phyloP scores from a whole-genome alignment of 2,797 vertebrate genomes.

The Benthosema pterotum region DNA sequence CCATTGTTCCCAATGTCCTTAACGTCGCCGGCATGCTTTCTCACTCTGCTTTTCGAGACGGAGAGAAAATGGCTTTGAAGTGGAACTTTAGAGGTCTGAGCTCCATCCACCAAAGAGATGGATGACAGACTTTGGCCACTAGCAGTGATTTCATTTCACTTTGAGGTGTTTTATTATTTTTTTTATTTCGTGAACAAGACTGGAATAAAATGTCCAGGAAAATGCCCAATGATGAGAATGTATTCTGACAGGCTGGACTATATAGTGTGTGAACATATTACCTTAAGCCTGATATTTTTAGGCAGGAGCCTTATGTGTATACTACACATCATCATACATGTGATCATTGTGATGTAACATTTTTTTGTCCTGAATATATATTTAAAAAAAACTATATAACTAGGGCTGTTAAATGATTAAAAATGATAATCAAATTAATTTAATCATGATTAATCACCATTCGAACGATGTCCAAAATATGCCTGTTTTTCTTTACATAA shows the following conservation, averaged over 20 bases:
- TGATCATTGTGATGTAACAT: too few species aligned
- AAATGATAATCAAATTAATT: too few species aligned
- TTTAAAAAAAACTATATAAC: too few species aligned
- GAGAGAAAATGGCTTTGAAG: background rate
- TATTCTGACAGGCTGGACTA: background rate
- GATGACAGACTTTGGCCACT: conserved; percentile 7
- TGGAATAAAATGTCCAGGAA: too few species aligned
- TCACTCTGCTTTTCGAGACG: background rate
- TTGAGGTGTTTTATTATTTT: too few species aligned
- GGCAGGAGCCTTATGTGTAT: background rate
- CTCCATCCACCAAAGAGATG: background rate
- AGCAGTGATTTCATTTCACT: background rate
- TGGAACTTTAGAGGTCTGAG: conserved; percentile 1
- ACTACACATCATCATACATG: too few species aligned
- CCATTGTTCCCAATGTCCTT: conserved; percentile 1
- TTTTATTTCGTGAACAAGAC: too few species aligned
- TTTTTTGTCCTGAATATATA: too few species aligned
- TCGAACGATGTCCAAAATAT: too few species aligned
- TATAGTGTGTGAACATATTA: background rate
- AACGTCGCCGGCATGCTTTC: background rate
- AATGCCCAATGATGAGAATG: background rate
- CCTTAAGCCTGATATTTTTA: background rate
- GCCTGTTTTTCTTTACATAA: too few species aligned
- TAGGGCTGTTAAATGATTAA: too few species aligned
- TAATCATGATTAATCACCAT: too few species aligned